Base-by-base conservation (phyloP, 2,888 invertebrate species). In the Cerastis leucographa region DNA sequence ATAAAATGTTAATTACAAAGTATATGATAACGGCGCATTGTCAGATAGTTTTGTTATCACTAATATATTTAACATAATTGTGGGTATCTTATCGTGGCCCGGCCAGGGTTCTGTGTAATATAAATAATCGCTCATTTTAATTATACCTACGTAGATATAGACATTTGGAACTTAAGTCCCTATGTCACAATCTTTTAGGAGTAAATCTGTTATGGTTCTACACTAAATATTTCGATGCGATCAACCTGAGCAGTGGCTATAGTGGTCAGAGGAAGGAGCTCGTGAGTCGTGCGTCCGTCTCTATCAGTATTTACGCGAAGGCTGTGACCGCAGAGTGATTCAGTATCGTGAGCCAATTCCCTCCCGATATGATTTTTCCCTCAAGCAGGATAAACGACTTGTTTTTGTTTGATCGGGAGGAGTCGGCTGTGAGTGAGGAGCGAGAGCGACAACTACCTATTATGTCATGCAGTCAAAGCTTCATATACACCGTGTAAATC, bases 291-390 rank as follows among this genome's bases (percentile, higher is more conserved):
- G 73, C 59, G 68, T 69, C 74, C 40, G 40, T 22, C 66, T 49
- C 76, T 76, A 81, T 84, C 88, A 71, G 72, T 73, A 61, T 75
- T 81, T 82, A 62, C 79, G 67, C 71, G 70, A 71, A 78, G 73
- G 11, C 75, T 67, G 71, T 62, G 66, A 88, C 87, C 88, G 70
- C 84, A 78, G 71, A 69, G 71, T 91, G 91, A 92, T 87, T 91
- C 91, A 90, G 66, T 88, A 87, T 88, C 87, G 71, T 68, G 62
- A 75, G 83, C 87, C 80, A 88, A 88, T 92, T 91, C 93, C 87
- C 89, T 79, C 90, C 81, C 89, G 89, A 88, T 91, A 92, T 90
- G 88, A 85, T 85, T 83, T 89, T 89, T 85, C 86, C 89, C 80
- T 85, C 74, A 74, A 84, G 78, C 78, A 91, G 91, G 89, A 92